Evolutionary conservation across 2,113 vertebrate species (phyloP).

Genomic region (Dicerorhinus sumatrensis): DNA sequence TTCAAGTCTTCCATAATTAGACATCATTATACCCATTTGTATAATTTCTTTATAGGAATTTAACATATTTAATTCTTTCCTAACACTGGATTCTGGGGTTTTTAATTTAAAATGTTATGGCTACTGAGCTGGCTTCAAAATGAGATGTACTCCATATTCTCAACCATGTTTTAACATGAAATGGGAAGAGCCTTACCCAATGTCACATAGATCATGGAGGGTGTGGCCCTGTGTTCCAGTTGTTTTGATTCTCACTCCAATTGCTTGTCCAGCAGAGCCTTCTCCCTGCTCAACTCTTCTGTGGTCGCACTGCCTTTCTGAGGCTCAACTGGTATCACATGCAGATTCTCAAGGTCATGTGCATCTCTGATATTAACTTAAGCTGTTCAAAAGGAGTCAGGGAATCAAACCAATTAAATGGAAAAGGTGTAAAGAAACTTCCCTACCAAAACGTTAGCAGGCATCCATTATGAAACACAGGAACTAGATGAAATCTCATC

Average conservation of each 20-base stretch:
- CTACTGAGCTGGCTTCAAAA: conserved; percentile 1
- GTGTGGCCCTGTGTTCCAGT: neutral
- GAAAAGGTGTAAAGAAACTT: conserved; percentile 21
- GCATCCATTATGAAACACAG: neutral
- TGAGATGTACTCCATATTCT: neutral
- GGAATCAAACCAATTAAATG: conserved; percentile 2
- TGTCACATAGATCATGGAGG: neutral
- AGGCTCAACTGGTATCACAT: neutral
- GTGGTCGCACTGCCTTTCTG: neutral
- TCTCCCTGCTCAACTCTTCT: neutral
- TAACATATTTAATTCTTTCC: conserved; percentile 39
- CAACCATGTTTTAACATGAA: conserved; percentile 47
- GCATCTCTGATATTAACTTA: neutral
- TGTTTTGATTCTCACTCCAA: conserved; percentile 22
- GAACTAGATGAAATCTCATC: neutral
- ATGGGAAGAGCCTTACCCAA: neutral
- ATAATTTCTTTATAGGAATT: conserved; percentile 19
- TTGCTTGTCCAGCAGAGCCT: neutral
- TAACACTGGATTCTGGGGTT: neutral
- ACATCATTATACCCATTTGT: neutral
- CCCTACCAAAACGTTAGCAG: neutral
- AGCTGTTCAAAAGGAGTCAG: neutral
- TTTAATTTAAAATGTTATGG: conserved; percentile 40
- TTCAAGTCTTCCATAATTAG: neutral
- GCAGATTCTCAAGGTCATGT: neutral